Evolutionary conservation across 2,797 vertebrate genomes (phyloP), one percentile per base, ranked within the genome.

Genomic region (Furcifer pardalis): DNA sequence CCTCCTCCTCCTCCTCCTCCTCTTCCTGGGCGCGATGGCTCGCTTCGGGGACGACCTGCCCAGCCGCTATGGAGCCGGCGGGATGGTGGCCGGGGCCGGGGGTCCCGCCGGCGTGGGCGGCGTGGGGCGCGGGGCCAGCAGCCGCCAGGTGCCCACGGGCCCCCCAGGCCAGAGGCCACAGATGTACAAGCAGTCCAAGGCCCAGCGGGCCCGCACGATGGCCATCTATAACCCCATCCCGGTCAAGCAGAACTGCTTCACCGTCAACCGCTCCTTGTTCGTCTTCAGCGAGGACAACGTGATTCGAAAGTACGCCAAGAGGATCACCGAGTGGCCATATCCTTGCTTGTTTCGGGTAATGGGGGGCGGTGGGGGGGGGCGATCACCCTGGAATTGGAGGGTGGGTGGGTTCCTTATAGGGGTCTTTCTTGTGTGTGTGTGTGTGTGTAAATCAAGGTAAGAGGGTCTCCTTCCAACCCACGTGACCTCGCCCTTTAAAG

Each of bases 271-370:
- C 93, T 99, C 98, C 71, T 97, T 99, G 89, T 99, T 99, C 97
- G 96, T 98, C 96, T 99, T 99, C 96, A 98, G 98, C 89, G 98
- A 99, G 96, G 98, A 99, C 94, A 99, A 99, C 89, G 93, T 98
- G 95, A 98, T 99, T 91, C 97, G 98, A 93, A 99, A 98, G 96
- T 99, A 99, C 84, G 98, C 98, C 95, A 99, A 99, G 96, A 96
- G 98, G 96, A 98, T 99, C 96, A 99, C 98, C 1, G 98, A 99
- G 92, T 99, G 98, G 98, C 98, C 98, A 99, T 99, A 99, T 99
- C 98, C 98, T 98, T 97, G 86, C 69, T 10, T 15, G 84, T 23
- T 12, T 1, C 17, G 82, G 82, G 12, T 2, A 4, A 6, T 42
- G 78, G 73, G 30, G 37, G 77, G 44, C 9, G 35, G 66, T 4